phyloP scores from a whole-genome alignment of 2,888 invertebrate species.

The Piscicola geometra region DNA sequence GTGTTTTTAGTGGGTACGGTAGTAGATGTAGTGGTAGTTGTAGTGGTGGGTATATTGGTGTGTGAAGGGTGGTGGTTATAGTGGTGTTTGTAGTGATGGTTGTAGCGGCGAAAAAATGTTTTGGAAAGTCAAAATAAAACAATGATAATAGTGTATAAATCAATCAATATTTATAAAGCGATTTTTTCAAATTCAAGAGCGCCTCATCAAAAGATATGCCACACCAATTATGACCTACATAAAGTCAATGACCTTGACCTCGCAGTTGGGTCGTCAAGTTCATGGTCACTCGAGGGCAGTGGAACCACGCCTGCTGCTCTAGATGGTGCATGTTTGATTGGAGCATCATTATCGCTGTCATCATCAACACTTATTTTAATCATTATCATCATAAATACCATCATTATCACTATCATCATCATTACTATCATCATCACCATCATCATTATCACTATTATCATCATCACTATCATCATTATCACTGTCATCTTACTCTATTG shows the following conservation, averaged over 20 bases:
- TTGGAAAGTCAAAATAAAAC: too few relatives aligned
- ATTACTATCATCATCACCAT: constrained; percentile 21
- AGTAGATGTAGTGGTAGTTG: too few relatives aligned
- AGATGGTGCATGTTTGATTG: constrained; percentile 1
- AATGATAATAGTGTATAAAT: too few relatives aligned
- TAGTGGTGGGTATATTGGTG: too few relatives aligned
- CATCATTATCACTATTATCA: constrained; percentile 24
- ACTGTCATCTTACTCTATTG: not conserved
- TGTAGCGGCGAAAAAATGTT: too few relatives aligned
- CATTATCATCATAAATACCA: not conserved
- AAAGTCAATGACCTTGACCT: too few relatives aligned
- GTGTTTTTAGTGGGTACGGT: too few relatives aligned
- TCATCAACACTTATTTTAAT: not conserved
- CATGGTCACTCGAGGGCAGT: constrained; percentile 32
- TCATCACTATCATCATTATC: constrained; percentile 22
- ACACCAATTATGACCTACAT: not conserved
- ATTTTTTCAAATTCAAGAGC: constrained; percentile 1
- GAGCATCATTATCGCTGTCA: not conserved
- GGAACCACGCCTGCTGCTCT: not conserved
- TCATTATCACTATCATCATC: constrained; percentile 1
- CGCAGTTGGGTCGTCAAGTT: constrained; percentile 38
- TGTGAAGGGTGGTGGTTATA: too few relatives aligned
- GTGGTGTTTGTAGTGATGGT: too few relatives aligned
- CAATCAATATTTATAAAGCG: not conserved
- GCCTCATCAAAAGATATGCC: not conserved